Evolutionary conservation across 2,888 invertebrate genomes (phyloP).

Genomic region (Andrena bicolor): DNA sequence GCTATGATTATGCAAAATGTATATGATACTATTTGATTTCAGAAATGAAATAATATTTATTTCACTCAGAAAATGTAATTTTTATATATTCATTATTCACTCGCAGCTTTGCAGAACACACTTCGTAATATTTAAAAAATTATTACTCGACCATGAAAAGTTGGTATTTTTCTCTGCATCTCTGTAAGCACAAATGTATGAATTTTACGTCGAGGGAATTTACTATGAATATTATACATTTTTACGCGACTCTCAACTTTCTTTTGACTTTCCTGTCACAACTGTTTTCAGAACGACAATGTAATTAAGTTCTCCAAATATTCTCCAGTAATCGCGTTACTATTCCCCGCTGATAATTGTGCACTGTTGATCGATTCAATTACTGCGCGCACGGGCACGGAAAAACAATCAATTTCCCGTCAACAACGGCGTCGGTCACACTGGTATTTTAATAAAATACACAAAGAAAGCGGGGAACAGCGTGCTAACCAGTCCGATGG

Average conservation of each 20-base stretch:
- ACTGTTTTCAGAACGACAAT: conserved; percentile 3
- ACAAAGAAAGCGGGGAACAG: conserved; percentile 29
- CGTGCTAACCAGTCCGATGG: conserved; percentile 17
- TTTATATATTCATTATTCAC: too few relatives aligned
- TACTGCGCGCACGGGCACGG: background rate
- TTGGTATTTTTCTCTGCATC: too few relatives aligned
- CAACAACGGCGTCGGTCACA: background rate
- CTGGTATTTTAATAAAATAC: conserved; percentile 44
- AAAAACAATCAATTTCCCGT: conserved; percentile 22
- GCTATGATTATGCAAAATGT: background rate
- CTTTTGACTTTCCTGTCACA: background rate
- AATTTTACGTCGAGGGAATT: background rate
- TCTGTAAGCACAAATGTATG: too few relatives aligned
- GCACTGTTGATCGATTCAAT: conserved; percentile 41
- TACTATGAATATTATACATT: background rate
- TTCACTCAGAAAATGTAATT: too few relatives aligned
- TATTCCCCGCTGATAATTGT: conserved; percentile 26
- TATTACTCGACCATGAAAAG: too few relatives aligned
- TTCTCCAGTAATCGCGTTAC: conserved; percentile 40
- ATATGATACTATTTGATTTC: too few relatives aligned
- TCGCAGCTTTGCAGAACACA: too few relatives aligned
- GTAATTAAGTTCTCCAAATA: conserved; percentile 34
- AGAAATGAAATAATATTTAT: too few relatives aligned
- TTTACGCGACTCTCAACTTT: background rate
- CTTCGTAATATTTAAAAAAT: too few relatives aligned